Percentiles rank a stretch among this genome's conserved stretches.
phyloP scores from a whole-genome alignment of 2,113 vertebrate species.

The Tauraco erythrolophus region DNA sequence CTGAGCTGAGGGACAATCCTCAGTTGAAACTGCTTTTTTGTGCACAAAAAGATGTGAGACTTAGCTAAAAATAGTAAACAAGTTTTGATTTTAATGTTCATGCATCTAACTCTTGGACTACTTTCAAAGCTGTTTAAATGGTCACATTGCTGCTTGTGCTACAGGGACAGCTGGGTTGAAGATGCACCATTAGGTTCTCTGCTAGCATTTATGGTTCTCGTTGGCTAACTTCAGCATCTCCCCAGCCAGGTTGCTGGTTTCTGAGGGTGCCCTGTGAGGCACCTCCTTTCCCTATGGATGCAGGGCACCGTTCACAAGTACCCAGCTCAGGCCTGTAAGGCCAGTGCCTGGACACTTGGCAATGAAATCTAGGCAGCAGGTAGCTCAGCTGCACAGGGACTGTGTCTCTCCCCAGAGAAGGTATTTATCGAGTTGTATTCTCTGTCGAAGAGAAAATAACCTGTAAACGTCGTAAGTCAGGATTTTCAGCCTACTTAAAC shows the following conservation, averaged over 20 bases:
- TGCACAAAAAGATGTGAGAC: background rate
- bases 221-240: background rate
- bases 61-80: background rate
- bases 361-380: background rate
- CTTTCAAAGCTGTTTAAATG: background rate
- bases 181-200: background rate
- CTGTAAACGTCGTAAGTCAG: background rate
- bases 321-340: background rate
- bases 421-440: background rate
- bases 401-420: background rate
- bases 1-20: background rate
- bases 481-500: background rate
- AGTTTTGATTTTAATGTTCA: background rate
- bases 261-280: background rate
- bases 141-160: background rate
- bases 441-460: background rate
- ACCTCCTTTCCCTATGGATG: background rate
- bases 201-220: accelerated
- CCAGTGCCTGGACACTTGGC: background rate
- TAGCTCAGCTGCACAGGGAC: background rate
- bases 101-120: background rate
- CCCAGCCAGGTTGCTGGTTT: background rate
- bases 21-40: background rate
- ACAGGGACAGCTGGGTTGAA: background rate
- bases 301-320: accelerated